A percentile compares a stretch with the other conserved stretches of the same genome.
Conservation (phyloP, 2,113 vertebrate species). For the Carassius auratus region DNA sequence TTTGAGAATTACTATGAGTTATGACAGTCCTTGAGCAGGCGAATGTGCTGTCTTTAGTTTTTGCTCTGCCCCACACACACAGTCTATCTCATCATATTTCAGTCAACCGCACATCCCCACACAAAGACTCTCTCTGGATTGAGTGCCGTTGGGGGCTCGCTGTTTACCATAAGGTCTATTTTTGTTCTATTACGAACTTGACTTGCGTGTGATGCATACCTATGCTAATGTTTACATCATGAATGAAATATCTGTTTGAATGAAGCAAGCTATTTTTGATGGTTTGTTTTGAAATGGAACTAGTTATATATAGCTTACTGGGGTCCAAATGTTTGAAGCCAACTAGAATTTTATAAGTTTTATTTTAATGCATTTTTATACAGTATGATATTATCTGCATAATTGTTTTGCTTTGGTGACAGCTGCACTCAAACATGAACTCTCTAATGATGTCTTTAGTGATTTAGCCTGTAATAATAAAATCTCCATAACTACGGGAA, state of each 20-base stretch:
- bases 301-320: not conserved
- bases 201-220: conserved; percentile 27
- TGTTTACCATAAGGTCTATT: conserved; percentile 42
- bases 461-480: too few species aligned
- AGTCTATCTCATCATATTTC: conserved; percentile 36
- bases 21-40: conserved; percentile 41
- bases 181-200: conserved; percentile 21
- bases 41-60: conserved; percentile 34
- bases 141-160: not conserved
- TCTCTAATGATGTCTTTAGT: too few species aligned
- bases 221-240: not conserved
- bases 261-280: not conserved
- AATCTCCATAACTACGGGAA: too few species aligned
- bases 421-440: not conserved
- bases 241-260: conserved; percentile 3
- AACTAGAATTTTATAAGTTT: not conserved
- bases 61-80: conserved; percentile 13
- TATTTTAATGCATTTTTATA: not conserved
- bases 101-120: conserved; percentile 18
- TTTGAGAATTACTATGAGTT: conserved; percentile 34
- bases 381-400: not conserved
- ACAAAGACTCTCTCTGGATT: conserved; percentile 34
- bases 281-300: conserved; percentile 7
- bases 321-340: not conserved
- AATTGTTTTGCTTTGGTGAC: not conserved